Base-by-base conservation (phyloP, 2,888 invertebrate species). In the Bruchidius siliquastri region DNA sequence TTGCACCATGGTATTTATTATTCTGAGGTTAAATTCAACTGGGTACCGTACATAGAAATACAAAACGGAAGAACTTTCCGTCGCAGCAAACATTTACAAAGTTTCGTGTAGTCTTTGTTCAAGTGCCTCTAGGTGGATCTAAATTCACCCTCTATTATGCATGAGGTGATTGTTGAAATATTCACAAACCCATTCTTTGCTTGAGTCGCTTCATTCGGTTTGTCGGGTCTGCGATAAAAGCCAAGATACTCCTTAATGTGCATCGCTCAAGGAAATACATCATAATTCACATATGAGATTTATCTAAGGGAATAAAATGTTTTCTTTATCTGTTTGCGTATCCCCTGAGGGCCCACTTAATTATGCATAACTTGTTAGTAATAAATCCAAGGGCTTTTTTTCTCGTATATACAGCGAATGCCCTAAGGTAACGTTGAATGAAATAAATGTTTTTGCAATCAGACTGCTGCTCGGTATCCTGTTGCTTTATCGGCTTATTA, bases 331-430 rank as follows among this genome's bases (percentile, higher is more conserved):
- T 73, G 69, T 71, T 71, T 72, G 70, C 71, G 73, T 72, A 74
- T 70, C 68, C 76, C 72, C 69, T 73, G 66, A 72, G 75, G 72
- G 26, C 67, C 32, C 67, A 74, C 69, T 76, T 74, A 76, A 76
- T 76, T 76, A 75, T 76, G 76, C 76, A 76, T 76, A 75, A 75
- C 75, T 76, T 74, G 76, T 72, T 76, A 70, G 72, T 74, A 73
- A 76, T 75, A 73, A 76, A 73, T 70, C 72, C 70, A 73, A 74
- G 70, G 70, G 73, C 74, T 71, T 74, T 76, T 76, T 73, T 71
- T 71, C 69, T 66, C 72, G 70, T 67, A 72, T 49, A 49, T 49
- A 49, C 49, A 49, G 18, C 49, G 49, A 49, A 49, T 49, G 49
- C 49, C 49, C 49, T 49, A 4, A 49, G 49, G 49, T 4, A 49